Base-by-base conservation (phyloP, 2,888 invertebrate genomes). In the Iselma pallidipennis region DNA sequence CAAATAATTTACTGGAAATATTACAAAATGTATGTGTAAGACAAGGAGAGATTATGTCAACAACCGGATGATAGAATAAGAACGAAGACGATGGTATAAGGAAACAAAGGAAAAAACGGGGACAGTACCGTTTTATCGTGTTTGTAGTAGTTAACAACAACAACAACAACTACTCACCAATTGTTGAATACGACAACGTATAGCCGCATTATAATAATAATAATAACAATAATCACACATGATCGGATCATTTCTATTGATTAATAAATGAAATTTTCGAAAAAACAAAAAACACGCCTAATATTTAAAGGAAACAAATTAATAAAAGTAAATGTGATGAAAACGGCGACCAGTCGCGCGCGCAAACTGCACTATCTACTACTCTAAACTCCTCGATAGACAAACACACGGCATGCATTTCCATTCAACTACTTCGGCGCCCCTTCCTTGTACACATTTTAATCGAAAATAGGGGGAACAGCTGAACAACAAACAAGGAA, bases 401-500 rank as follows among this genome's bases (percentile, higher is more conserved):
- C 37, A 37, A 31, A 1, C 12, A 37, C 37, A 37, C 4, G n/a
- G 16, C 16, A 37, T 37, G 37, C 37, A 37, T 37, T 37, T 37
- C 37, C 37, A 37, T 37, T 37, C 37, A 37, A 37, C n/a, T n/a
- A n/a, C 14, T 37, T 37, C 37, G 37, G 37, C 37, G 37, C 37
- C 37, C 37, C 37, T 37, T 37, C 37, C 14, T 37, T 14, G 10
- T 31, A 33, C 33, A 33, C 33, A 26, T 37, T 37, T 37, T 16
- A 37, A 37, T 37, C 37, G 37, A 37, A 37, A 14, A 16, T 65
- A 67, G 67, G 68, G 70, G 62, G 61, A 33, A 31, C 56, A 68
- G 61, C 61, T 60, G 63, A 66, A 66, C 68, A 37, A 68, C 67
- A 69, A 67, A 70, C 69, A 71, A 71, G 67, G 68, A 68, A 67